Evolutionary conservation across 1,140 invertebrate genomes (phyloP), one percentile per base, ranked within the genome.

Genomic region (Eriocheir sinensis): DNA sequence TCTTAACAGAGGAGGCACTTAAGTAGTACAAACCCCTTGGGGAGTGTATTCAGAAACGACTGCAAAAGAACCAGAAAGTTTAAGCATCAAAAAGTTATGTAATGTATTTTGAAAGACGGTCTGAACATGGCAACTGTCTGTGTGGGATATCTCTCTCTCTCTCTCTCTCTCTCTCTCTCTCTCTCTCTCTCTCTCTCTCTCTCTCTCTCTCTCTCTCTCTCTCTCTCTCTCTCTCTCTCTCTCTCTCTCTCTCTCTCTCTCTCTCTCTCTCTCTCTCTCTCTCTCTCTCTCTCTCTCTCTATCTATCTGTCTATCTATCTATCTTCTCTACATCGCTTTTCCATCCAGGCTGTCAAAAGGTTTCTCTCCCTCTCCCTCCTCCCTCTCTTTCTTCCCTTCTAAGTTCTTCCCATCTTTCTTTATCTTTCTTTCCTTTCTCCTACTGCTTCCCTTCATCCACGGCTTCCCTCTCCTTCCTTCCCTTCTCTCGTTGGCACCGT

Each of bases 161-260:
- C 36, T 38, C 85, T 36, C 85, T 27, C 6, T 17, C 0, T 40
- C 44, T 27, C 30, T 44, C 30, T 40, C 36, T 8, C 27, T 44
- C 85, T 38, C 44, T 40, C 36, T 36, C 83, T 85, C 83, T 36
- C 83, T 34, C 83, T 9, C 80, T 83, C 80, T 83, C 80, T 9
- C 80, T 83, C 80, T 83, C 80, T 83, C 80, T 83, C 80, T 83
- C 80, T 83, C 8, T 83, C 80, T 36, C 32, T 40, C 83, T 85
- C 40, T 85, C 83, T 32, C 81, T 36, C 40, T 40, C 83, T 36
- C 83, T 36, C 40, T 40, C n/a, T 38, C 15, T 44, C 27, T 27
- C 30, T 89, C 27, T 30, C 38, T 40, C 38, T n/a, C n/a, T 44
- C 41, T 44, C n/a, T 89, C 41, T 80, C 3, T 80, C 32, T 80